Base-by-base conservation (phyloP, 2,797 vertebrate genomes). In the Sphaeramia orbicularis region DNA sequence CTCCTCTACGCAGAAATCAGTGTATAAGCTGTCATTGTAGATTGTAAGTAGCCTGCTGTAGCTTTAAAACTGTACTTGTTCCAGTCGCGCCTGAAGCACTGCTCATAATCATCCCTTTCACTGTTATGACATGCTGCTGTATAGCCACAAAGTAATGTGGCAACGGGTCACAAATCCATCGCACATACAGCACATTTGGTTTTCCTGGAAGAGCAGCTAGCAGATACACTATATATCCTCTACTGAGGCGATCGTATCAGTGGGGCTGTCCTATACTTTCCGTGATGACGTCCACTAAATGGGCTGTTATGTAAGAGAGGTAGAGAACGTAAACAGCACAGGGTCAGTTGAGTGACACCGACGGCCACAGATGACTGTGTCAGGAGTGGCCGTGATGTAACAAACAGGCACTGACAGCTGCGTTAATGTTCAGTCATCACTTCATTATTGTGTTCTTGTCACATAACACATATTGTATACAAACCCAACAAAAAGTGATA, bases 231-330 rank as follows among this genome's bases (percentile, higher is more conserved):
- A 50, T 72, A n/a, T n/a, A n/a, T n/a, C n/a, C n/a, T 51, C n/a
- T 59, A 56, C 40, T 7, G 11, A 0, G 6, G 4, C 42, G 14
- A 53, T 62, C 18, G 48, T 36, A 70, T 62, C 45, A 57, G 18
- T 36, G 7, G 7, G 42, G 14, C 15, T 56, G 15, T 40, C 37
- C 19, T 52, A 11, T 47, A 72, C 43, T 82, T 82, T 61, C 71
- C 51, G 53, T 49, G 40, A 21, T 36, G 52, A 72, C 47, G 38
- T 41, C n/a, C 13, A 50, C 68, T 57, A 62, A 30, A 45, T 43
- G 54, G 4, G 10, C 21, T 47, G 50, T 84, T 85, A 63, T 36
- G 42, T 76, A 81, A 83, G 19, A 57, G 41, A 41, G 44, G 19
- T 13, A 14, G 32, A 53, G 38, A 67, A 55, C 65, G 65, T 57